phyloP scores from a whole-genome alignment of 2,113 vertebrate genomes.

The Tretioscincus oriximinensis region DNA sequence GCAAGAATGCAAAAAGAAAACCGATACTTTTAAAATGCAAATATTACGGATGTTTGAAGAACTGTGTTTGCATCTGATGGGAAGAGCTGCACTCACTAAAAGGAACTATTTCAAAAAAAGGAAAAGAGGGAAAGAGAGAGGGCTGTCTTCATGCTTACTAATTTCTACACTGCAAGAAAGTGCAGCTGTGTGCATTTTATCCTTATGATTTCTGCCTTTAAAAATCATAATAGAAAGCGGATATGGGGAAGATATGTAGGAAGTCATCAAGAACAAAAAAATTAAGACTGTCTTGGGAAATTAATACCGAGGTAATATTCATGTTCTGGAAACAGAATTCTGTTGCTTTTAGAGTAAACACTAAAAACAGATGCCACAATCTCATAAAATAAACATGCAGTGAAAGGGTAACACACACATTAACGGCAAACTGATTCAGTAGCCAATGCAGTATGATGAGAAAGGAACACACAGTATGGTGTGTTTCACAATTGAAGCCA shows the following conservation, averaged over 20 bases:
- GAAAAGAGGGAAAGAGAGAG: constrained; percentile 7
- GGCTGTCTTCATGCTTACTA: background rate
- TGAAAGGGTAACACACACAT: constrained; percentile 76
- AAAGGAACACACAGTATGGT: constrained; percentile 74
- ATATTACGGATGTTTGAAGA: constrained; percentile 29
- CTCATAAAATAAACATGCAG: constrained; percentile 82
- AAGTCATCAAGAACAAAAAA: constrained; percentile 49
- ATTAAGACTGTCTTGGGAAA: constrained; percentile 66
- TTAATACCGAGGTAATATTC: constrained; percentile 66
- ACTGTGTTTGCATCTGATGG: background rate
- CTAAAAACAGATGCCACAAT: constrained; percentile 71
- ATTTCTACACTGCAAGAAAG: constrained; percentile 13
- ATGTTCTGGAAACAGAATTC: constrained; percentile 59
- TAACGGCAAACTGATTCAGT: constrained; percentile 73
- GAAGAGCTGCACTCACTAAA: background rate
- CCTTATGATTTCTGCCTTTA: constrained; percentile 7
- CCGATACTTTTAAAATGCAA: constrained; percentile 10
- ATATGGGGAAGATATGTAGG: constrained; percentile 44
- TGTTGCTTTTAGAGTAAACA: constrained; percentile 73
- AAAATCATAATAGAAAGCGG: constrained; percentile 29
- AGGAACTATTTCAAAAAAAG: constrained; percentile 25
- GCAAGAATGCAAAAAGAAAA: background rate
- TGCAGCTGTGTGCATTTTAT: background rate
- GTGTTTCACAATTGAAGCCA: constrained; percentile 67
- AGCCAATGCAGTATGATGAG: constrained; percentile 72